Percentiles rank a stretch among this genome's conserved stretches.
Evolutionary conservation across 2,113 vertebrate species (phyloP).

Genomic region (Myiagra hebetior): DNA sequence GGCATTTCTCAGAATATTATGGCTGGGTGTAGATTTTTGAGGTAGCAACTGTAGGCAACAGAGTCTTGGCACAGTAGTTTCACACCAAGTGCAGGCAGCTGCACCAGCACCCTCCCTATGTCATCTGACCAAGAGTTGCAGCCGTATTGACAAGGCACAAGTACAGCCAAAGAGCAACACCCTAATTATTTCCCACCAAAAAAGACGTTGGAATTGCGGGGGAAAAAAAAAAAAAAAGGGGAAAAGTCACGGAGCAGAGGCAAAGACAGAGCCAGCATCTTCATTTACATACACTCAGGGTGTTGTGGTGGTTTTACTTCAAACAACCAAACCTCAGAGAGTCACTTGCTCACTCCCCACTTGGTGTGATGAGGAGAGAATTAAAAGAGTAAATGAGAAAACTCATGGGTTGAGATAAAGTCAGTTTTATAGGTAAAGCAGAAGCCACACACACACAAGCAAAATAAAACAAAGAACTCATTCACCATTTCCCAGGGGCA

Average conservation of each 20-base stretch:
- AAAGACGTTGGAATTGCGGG: background rate
- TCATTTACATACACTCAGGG: background rate
- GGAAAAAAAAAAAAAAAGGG: background rate
- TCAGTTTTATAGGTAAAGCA: background rate
- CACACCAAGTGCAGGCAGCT: background rate
- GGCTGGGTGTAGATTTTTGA: background rate
- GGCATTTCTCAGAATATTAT: background rate
- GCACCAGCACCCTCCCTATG: background rate
- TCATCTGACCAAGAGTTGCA: background rate
- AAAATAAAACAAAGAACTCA: background rate
- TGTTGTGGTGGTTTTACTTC: background rate
- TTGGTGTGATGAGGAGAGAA: background rate
- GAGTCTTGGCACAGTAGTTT: background rate
- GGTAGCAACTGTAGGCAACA: accelerated
- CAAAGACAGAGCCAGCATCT: background rate
- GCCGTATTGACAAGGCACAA: background rate
- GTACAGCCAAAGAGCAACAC: background rate
- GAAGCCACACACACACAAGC: background rate
- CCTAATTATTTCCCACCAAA: background rate
- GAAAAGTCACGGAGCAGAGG: background rate
- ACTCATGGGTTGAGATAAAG: accelerated
- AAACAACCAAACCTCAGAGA: background rate
- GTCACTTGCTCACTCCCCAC: no score
- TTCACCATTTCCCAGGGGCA: background rate
- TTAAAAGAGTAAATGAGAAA: background rate